Evolutionary conservation across 2,113 vertebrate genomes (phyloP).

Genomic region (Tyto alba): DNA sequence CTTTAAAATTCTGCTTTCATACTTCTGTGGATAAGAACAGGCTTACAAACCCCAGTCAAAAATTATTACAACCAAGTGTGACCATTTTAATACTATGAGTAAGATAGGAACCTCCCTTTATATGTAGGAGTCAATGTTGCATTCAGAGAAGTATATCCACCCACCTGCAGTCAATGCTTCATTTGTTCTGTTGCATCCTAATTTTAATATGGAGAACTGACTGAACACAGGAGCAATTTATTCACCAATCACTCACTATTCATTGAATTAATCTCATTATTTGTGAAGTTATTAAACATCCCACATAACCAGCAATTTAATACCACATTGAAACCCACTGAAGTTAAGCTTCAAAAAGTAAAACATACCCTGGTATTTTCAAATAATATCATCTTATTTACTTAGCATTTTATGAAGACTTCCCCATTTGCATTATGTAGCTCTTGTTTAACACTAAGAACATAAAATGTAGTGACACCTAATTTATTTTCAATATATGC

Average conservation of each 20-base stretch:
- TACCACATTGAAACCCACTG: neutral
- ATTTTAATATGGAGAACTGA: neutral
- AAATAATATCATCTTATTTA: neutral
- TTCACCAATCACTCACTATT: neutral
- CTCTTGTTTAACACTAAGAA: neutral
- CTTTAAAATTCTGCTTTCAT: conserved; percentile 11
- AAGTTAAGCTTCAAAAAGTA: neutral
- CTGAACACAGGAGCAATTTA: neutral
- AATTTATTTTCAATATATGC: neutral
- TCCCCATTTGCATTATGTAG: neutral
- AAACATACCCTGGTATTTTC: neutral
- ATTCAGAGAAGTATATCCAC: neutral
- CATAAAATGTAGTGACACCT: neutral
- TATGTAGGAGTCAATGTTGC: neutral
- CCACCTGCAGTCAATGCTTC: neutral
- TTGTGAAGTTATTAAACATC: neutral
- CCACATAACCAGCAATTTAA: neutral
- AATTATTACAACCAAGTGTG: neutral
- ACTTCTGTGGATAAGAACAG: neutral
- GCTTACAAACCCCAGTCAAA: conserved; percentile 34
- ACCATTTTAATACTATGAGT: neutral
- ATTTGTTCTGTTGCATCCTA: neutral
- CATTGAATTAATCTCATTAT: neutral
- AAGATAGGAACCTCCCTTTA: neutral
- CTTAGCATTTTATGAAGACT: neutral